These are phyloP conservation scores for Fratercula arctica DNA, from an alignment of 2,797 vertebrate genomes.

Conservation along the genomic window DNA sequence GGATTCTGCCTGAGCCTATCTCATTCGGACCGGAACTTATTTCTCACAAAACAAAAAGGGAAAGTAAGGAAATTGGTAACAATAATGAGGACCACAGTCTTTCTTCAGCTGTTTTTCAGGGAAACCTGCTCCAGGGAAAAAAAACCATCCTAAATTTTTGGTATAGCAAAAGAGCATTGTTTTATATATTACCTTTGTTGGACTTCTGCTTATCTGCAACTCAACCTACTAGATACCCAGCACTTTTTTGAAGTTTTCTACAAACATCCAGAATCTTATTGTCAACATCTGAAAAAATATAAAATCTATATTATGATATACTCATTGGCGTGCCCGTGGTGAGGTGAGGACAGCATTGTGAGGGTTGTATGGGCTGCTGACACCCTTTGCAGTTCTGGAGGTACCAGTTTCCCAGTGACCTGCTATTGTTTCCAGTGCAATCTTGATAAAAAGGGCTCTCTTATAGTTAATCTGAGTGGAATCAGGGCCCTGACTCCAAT, in stretches of 20 bases:
- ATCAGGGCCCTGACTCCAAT: not conserved
- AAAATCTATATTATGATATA: not conserved
- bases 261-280: not conserved
- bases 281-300: not conserved
- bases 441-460: not conserved
- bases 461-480: not conserved
- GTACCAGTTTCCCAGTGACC: not conserved
- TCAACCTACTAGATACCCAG: not conserved
- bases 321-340: not conserved
- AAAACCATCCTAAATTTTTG: not conserved
- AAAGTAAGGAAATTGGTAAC: not conserved
- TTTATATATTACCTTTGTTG: not conserved
- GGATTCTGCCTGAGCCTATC: no score
- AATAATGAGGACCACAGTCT: not conserved
- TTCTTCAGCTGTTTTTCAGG: not conserved
- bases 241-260: not conserved
- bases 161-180: not conserved
- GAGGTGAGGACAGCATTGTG: not conserved
- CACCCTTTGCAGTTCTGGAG: fast-evolving
- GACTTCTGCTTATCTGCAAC: not conserved
- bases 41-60: not conserved
- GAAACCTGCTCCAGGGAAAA: not conserved
- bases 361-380: not conserved
- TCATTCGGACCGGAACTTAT: no score
- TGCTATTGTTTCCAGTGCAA: not conserved